phyloP scores from a whole-genome alignment of 2,888 invertebrate species.

The Dolomedes plantarius region DNA sequence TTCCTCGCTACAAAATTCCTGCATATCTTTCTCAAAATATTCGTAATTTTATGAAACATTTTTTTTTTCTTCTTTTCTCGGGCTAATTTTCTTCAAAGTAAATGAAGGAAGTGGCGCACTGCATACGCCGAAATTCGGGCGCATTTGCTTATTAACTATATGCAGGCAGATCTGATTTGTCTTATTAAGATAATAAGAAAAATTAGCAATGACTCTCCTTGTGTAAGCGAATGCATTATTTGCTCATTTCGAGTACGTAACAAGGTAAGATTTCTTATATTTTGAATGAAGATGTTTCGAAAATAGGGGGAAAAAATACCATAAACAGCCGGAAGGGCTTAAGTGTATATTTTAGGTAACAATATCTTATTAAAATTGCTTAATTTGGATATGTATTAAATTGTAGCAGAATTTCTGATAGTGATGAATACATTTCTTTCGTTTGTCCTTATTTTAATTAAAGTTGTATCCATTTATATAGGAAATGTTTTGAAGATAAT shows the following conservation, averaged over 20 bases:
- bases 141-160: background rate
- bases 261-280: too few relatives aligned
- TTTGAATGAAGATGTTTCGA: too few relatives aligned
- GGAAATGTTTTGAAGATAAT: too few relatives aligned
- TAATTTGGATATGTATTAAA: too few relatives aligned
- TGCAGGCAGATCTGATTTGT: background rate
- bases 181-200: background rate
- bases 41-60: background rate
- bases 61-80: background rate
- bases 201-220: background rate
- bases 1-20: background rate
- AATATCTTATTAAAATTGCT: too few relatives aligned
- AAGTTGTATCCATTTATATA: too few relatives aligned
- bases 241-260: background rate
- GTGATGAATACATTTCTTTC: too few relatives aligned
- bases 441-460: too few relatives aligned
- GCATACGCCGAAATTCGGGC: background rate
- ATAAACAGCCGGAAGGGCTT: too few relatives aligned
- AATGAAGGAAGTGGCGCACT: background rate
- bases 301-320: too few relatives aligned
- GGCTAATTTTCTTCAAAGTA: background rate
- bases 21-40: background rate
- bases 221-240: background rate
- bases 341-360: too few relatives aligned
- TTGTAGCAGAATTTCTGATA: too few relatives aligned